Conservation (phyloP, 2,113 vertebrate genomes). For the Melanerpes formicivorus region DNA sequence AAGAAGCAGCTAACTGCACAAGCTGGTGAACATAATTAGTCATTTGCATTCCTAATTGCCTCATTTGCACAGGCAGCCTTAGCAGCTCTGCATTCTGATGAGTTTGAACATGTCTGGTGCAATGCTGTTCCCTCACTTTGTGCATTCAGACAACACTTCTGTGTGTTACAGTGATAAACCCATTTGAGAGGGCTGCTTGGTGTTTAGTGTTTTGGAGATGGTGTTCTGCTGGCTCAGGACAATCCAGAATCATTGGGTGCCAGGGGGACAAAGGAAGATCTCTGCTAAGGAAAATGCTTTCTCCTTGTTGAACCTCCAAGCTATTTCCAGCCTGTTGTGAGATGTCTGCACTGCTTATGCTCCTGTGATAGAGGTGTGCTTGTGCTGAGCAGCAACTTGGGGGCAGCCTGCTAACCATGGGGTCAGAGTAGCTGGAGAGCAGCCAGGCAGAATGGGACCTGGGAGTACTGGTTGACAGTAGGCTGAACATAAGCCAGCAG, state of each 20-base stretch:
- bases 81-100: constrained; percentile 31
- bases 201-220: neutral
- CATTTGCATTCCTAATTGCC: neutral
- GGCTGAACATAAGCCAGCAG: too few relatives aligned
- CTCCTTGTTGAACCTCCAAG: neutral
- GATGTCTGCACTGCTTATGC: neutral
- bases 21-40: constrained; percentile 44
- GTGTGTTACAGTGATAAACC: neutral
- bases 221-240: neutral
- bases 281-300: neutral
- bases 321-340: neutral
- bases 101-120: neutral
- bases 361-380: rapidly evolving
- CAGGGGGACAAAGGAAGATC: neutral
- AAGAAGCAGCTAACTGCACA: neutral
- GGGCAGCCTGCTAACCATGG: rapidly evolving
- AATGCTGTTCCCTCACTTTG: neutral
- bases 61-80: constrained; percentile 14
- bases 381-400: neutral
- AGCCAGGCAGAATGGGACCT: too few relatives aligned
- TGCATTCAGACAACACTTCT: neutral
- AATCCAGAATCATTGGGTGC: rapidly evolving
- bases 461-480: too few relatives aligned
- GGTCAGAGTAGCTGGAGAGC: too few relatives aligned
- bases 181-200: neutral